Evolutionary conservation across 2,797 vertebrate species (phyloP).

Genomic region (Pelobates cultripes): DNA sequence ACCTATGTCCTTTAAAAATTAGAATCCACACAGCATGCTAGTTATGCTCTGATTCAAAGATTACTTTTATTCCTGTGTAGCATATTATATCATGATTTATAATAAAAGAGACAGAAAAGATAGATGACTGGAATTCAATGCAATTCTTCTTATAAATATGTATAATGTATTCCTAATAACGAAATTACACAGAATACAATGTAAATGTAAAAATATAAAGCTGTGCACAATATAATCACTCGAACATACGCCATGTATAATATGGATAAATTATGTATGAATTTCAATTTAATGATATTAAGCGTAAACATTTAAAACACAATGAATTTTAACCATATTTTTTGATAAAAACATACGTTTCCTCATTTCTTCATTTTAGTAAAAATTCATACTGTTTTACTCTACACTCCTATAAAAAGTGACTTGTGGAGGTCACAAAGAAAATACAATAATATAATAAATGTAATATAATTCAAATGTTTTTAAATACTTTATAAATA

Average conservation of each 20-base stretch:
- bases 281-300: neutral
- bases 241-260: neutral
- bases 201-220: neutral
- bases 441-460: too few species aligned
- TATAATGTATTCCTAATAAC: neutral
- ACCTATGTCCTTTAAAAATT: neutral
- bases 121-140: neutral
- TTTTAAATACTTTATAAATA: too few species aligned
- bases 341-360: too few species aligned
- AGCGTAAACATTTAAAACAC: neutral
- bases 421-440: too few species aligned
- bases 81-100: neutral
- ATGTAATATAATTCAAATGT: too few species aligned
- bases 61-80: neutral
- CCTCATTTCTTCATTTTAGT: too few species aligned
- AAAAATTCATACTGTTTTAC: too few species aligned
- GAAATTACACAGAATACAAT: neutral
- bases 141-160: neutral
- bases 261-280: neutral
- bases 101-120: slow-evolving; percentile 1
- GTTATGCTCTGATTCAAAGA: neutral
- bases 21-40: neutral
- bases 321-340: neutral
- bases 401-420: too few species aligned
- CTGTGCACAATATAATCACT: neutral